Base-by-base conservation (phyloP, 2,888 invertebrate species). In the Dryadula phaetusa region DNA sequence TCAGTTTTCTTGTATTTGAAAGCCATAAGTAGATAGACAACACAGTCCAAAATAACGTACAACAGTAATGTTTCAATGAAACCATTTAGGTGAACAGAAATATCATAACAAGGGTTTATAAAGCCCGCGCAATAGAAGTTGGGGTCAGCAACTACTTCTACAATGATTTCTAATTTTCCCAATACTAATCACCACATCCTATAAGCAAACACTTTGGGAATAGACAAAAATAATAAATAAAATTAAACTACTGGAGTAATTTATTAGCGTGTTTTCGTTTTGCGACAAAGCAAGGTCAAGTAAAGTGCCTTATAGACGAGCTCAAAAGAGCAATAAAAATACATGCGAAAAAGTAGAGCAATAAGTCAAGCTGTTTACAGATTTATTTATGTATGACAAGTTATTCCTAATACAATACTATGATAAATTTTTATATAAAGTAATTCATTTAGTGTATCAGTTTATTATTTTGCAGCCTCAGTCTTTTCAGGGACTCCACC, bases 211-310 rank as follows among this genome's bases (percentile, higher is more conserved):
- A 28, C 25, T 49, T 14, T 3, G 14, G 12, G 10, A 18, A 60
- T 18, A 60, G 25, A 40, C 12, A 44, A 28, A 18, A 60, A 25
- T n/a, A 40, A 60, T 42, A 42, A 44, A 46, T 46, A 60, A 60
- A 37, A 56, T 56, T 34, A 22, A 34, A 64, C 25, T 34, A 32
- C 12, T 34, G 5, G 25, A 62, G 25, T 63, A 44, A 67, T 64
- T 67, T 67, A 67, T 67, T 58, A 42, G 22, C 42, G 25, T 67
- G 67, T 67, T 67, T 64, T 67, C 64, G 67, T 12, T 52, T 28
- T 34, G 66, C 32, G 40, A 63, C 58, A 67, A 28, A 16, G 49
- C 63, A 67, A 67, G 67, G 67, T 63, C 63, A 25, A 60, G 47
- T 32, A 46, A 40, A 58, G 18, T 16, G 52, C 34, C 58, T 34